Evolutionary conservation across 2,888 invertebrate species (phyloP), one percentile per base, ranked within the genome.

Genomic region (Arge pagana): DNA sequence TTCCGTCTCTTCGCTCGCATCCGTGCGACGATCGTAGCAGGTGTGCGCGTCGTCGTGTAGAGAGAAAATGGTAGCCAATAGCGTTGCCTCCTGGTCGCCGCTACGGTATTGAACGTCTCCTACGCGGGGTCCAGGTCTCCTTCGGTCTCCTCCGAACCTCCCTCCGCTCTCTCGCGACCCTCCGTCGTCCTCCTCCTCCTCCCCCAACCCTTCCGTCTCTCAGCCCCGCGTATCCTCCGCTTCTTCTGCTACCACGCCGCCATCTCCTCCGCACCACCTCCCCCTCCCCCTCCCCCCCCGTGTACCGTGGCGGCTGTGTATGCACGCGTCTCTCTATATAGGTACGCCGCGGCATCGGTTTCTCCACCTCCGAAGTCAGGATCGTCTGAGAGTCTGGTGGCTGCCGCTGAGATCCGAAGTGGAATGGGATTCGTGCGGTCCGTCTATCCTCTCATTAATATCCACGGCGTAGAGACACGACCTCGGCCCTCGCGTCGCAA

Each of bases 31-130:
- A 23, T 23, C 45, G 33, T 23, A 24, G 33, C 45, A 45, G 45
- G 33, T 30, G 15, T n/a, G 13, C 19, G 35, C 35, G 23, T 42
- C 28, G 28, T 30, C 15, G 45, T 26, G 41, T 53, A 55, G 53
- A 48, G 35, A 64, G 66, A 63, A 66, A 74, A 74, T 71, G 72
- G 67, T 71, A 71, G 72, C 74, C 74, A 75, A 74, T 74, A 69
- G 74, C 74, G 71, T 62, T 69, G 65, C 66, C 64, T 62, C 61
- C 54, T 54, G 64, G 64, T 65, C 63, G 62, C 57, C 60, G 68
- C 66, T 67, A 65, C 71, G 65, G 70, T 74, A 74, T 74, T 74
- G 74, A 74, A 74, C 74, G 74, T 73, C 73, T 72, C 68, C 68
- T 68, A 66, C 68, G 65, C 66, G 63, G 66, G 64, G 64, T 73